Evolutionary conservation across 2,888 invertebrate species (phyloP).

Genomic region (Drosophila mayaguana): DNA sequence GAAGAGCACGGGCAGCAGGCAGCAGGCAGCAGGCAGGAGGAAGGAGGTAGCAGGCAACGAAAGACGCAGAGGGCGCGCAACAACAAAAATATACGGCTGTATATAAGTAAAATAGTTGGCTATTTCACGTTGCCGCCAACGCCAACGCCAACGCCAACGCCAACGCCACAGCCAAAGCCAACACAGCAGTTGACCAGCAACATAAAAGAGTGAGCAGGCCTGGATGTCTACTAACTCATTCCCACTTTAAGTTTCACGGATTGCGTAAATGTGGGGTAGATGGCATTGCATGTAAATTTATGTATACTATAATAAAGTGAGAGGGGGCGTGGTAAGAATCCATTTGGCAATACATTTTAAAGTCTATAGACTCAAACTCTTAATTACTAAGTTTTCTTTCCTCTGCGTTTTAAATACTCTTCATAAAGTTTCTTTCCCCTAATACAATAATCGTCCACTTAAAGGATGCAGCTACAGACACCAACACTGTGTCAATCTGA

Average conservation of each 20-base stretch:
- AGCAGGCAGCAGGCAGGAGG: no score
- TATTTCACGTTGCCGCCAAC: slow-evolving; percentile 71
- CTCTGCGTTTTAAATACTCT: background rate
- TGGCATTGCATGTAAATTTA: slow-evolving; percentile 50
- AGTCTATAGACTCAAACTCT: slow-evolving; percentile 27
- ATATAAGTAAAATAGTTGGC: slow-evolving; percentile 70
- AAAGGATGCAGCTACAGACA: no score
- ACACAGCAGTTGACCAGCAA: slow-evolving; percentile 70
- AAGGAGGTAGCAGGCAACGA: slow-evolving; percentile 19
- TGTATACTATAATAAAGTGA: slow-evolving; percentile 30
- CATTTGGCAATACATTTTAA: slow-evolving; percentile 55
- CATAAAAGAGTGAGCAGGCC: slow-evolving; percentile 57
- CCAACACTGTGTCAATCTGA: no score
- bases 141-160: slow-evolving; percentile 20
- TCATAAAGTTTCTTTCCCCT: no score
- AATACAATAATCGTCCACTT: background rate
- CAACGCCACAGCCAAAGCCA: slow-evolving; percentile 34
- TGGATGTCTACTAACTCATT: slow-evolving; percentile 44
- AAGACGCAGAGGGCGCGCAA: slow-evolving; percentile 58
- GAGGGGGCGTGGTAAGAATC: slow-evolving; percentile 28
- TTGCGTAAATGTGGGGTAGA: slow-evolving; percentile 44
- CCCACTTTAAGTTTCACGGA: slow-evolving; percentile 18
- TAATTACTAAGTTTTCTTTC: slow-evolving; percentile 20
- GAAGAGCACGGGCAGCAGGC: slow-evolving; percentile 8
- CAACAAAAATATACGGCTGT: slow-evolving; percentile 67